A percentile compares a stretch with the other conserved stretches of the same genome.
Evolutionary conservation across 2,888 invertebrate species (phyloP).

Genomic region (Nowickia ferox): DNA sequence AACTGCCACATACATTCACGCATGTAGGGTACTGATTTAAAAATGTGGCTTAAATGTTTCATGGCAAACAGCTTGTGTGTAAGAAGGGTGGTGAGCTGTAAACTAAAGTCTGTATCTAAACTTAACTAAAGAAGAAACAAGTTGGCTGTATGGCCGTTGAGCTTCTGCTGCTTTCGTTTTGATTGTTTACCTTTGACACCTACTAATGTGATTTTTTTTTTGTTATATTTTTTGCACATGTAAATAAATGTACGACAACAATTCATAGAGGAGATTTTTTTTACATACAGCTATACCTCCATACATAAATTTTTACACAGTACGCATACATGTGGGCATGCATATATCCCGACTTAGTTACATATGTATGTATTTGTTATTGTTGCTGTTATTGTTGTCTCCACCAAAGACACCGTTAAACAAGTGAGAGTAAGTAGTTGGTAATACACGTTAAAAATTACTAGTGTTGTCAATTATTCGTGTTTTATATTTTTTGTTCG

Average conservation of each 20-base stretch:
- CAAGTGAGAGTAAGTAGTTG: slow-evolving; percentile 53
- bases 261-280: slow-evolving; percentile 31
- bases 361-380: not conserved
- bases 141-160: slow-evolving; percentile 9
- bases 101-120: slow-evolving; percentile 29
- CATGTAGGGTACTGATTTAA: slow-evolving; percentile 34
- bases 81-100: slow-evolving; percentile 54
- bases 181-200: slow-evolving; percentile 45
- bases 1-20: not conserved
- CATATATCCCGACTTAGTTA: not conserved
- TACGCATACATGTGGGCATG: not conserved
- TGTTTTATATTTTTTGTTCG: too few relatives aligned
- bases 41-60: slow-evolving; percentile 31
- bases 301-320: too few relatives aligned
- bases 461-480: too few relatives aligned
- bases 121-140: slow-evolving; percentile 7
- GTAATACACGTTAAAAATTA: not conserved
- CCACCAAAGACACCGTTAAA: slow-evolving; percentile 30
- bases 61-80: slow-evolving; percentile 50
- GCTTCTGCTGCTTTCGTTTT: slow-evolving; percentile 53
- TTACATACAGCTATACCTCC: not conserved
- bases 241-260: slow-evolving; percentile 1
- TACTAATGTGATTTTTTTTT: slow-evolving; percentile 8
- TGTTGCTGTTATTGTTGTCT: slow-evolving; percentile 22
- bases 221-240: not conserved